Base-by-base conservation (phyloP, 2,113 vertebrate species). In the Siniperca chuatsi region DNA sequence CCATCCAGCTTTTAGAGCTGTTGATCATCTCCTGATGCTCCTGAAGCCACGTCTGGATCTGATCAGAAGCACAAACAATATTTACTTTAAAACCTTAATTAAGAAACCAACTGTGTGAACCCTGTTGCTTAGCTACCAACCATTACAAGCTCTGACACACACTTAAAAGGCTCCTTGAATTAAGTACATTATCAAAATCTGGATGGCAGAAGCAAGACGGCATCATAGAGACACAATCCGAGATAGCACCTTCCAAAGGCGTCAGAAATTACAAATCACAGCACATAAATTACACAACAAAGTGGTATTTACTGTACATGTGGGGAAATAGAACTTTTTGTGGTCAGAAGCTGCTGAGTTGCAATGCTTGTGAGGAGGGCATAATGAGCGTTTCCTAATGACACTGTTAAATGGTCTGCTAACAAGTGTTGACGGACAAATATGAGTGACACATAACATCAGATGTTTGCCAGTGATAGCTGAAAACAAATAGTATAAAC, bases 1-100 rank as follows among this genome's bases (percentile, higher is more conserved):
- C 86, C 87, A 98, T 96, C 98, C 98, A 99, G 52, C 85, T 89
- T 37, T 94, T 85, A 1, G 96, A 95, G 37, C 93, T 96, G 82
- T 92, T 96, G 84, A 98, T 87, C 92, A 97, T 96, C 68, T 99
- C 98, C 11, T 95, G 86, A 62, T 97, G 98, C 62, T 99, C 96
- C 92, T 97, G 97, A 62, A 97, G 93, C 93, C 96, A 97, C 23
- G 71, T 82, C 5, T 94, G 93, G 76, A 97, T 96, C 98, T 99
- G 92, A 60, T 5, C 83, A 73, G 13, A 46, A 68, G 84, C 20
- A 52, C 44, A 29, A 81, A 82, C 10, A 18, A 42, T 0, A 65
- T 1, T n/a, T 6, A n/a, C 4, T 5, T 48, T 15, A 18, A 40
- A 40, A 65, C 29, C 37, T 21, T 13, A 1, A 54, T 70, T 8